Evolutionary conservation across 2,113 vertebrate species (phyloP), one percentile per base, ranked within the genome.

Genomic region (Myiagra hebetior): DNA sequence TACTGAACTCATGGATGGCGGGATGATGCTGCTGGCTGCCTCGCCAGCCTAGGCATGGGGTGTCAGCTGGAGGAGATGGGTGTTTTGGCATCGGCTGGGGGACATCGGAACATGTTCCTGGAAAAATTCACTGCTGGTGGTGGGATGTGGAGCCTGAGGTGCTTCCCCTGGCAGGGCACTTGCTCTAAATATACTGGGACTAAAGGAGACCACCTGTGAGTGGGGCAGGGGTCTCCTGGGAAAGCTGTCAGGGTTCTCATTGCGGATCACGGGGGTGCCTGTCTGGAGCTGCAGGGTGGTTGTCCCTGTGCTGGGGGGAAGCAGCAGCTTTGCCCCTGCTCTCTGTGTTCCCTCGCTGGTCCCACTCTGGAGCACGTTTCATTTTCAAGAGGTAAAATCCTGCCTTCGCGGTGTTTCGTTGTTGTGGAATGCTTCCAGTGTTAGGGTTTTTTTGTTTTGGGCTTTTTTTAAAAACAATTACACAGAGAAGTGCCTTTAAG

Each of bases 311-410:
- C 81, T 13, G 41, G 4, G 67, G 73, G 53, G 31, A 62, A 59
- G 78, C 46, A 73, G 62, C 69, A 49, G 74, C 74, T 57, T 60
- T 64, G 70, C 69, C 85, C 4, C 1, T 50, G 81, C 60, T 70
- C 44, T 26, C 16, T 21, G 13, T 33, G 3, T 57, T 52, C 59
- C 57, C 63, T 55, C 41, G 68, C 31, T 2, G 3, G 62, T 70
- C 0, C 0, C 6, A 1, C 20, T 86, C 44, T 1, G 20, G 74
- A 79, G 41, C 9, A 0, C 0, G 0, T 73, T 93, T 30, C 0
- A 0, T 65, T 94, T 79, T 35, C 70, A 18, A 33, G 70, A 79
- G 91, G 89, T 85, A 70, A 65, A 87, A 57, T 60, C 53, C 49
- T 57, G 31, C 49, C 53, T 78, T 82, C 1, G 46, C 4, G 6